A percentile compares a stretch with the other conserved stretches of the same genome.
Evolutionary conservation across 2,797 vertebrate genomes (phyloP).

Genomic region (Danio jaintianensis): DNA sequence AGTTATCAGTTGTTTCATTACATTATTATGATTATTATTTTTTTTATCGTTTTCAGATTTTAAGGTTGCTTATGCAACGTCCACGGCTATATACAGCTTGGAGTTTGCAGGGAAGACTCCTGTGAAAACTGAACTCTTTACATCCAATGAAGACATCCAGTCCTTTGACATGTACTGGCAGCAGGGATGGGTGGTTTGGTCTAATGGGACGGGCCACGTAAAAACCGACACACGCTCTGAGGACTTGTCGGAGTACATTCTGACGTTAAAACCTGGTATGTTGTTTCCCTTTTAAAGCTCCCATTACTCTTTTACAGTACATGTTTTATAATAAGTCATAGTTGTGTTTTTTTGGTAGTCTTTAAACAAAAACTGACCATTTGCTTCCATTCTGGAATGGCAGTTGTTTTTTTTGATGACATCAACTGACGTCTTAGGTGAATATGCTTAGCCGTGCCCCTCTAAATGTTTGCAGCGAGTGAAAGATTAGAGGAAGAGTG

Average conservation of each 20-base stretch:
- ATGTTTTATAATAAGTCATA: too few species aligned
- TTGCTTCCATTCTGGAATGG: too few species aligned
- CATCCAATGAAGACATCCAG: constrained; percentile 72
- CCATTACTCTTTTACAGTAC: too few species aligned
- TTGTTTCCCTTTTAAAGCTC: not conserved
- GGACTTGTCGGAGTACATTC: constrained; percentile 73
- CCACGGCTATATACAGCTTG: constrained; percentile 72
- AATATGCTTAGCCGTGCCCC: too few species aligned
- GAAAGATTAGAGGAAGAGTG: too few species aligned
- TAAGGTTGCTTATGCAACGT: constrained; percentile 76
- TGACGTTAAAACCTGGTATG: constrained; percentile 80
- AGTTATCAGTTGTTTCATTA: too few species aligned
- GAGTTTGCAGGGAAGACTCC: constrained; percentile 73
- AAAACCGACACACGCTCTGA: constrained; percentile 71
- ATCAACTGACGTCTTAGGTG: too few species aligned
- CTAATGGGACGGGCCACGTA: constrained; percentile 79
- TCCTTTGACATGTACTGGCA: constrained; percentile 89
- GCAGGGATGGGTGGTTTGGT: constrained; percentile 83
- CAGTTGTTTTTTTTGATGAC: too few species aligned
- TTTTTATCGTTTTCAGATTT: constrained; percentile 76
- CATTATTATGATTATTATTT: too few species aligned
- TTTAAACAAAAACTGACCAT: too few species aligned
- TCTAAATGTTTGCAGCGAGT: too few species aligned
- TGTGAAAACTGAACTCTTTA: constrained; percentile 69
- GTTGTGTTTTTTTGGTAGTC: too few species aligned